Percentiles rank a stretch among this genome's conserved stretches.
These are phyloP conservation scores for Polydrusus tereticollis DNA, from an alignment of 2,888 invertebrate genomes.

Conservation along the genomic window DNA sequence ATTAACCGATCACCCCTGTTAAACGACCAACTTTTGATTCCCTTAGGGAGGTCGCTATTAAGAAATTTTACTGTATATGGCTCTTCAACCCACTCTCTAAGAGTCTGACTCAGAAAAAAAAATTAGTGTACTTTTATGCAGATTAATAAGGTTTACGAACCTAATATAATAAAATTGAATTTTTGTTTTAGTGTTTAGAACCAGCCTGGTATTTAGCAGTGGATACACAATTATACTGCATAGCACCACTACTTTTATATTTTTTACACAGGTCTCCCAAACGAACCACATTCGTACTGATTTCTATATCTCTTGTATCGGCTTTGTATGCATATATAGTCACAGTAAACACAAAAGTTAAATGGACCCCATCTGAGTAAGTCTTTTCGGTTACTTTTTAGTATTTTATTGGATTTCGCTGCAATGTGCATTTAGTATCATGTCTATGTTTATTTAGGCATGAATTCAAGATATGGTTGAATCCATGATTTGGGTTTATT, in stretches of 20 bases:
- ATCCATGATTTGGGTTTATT: too few species aligned
- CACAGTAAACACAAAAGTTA: slow-evolving; percentile 35
- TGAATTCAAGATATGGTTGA: too few species aligned
- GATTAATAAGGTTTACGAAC: too few species aligned
- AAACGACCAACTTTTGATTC: too few species aligned
- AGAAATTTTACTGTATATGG: too few species aligned
- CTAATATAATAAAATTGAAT: not conserved
- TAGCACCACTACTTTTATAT: slow-evolving; percentile 67
- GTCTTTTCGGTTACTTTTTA: slow-evolving; percentile 5
- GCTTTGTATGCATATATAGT: slow-evolving; percentile 37
- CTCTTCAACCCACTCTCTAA: too few species aligned
- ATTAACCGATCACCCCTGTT: too few species aligned
- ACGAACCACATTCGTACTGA: slow-evolving; percentile 33
- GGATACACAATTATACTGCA: slow-evolving; percentile 70
- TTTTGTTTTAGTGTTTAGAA: slow-evolving; percentile 64
- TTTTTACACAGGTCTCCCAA: slow-evolving; percentile 65
- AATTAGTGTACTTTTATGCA: too few species aligned
- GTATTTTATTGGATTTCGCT: not conserved
- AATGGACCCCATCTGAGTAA: slow-evolving; percentile 46
- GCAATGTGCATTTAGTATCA: too few species aligned
- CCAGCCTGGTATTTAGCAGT: slow-evolving; percentile 73
- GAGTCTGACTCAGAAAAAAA: too few species aligned
- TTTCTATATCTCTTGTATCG: slow-evolving; percentile 34
- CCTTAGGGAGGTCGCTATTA: too few species aligned
- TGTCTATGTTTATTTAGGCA: too few species aligned